Evolutionary conservation across 2,888 invertebrate species (phyloP), one percentile per base, ranked within the genome.

Genomic region (Tenthredo distinguenda): DNA sequence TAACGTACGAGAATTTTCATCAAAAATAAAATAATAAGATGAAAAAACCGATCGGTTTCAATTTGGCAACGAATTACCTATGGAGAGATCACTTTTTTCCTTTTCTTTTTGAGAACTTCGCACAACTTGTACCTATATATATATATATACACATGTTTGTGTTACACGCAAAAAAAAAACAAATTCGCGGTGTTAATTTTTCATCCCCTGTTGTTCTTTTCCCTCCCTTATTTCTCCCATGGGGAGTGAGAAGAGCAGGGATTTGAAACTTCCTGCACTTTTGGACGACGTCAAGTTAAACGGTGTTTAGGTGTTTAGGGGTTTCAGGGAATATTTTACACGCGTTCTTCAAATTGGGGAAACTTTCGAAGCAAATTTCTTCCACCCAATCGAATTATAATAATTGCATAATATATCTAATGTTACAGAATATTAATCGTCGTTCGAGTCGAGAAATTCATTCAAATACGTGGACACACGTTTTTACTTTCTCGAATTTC

Each of bases 221-320:
- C n/a, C 2, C 6, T n/a, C 1, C 12, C 7, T 55, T 55, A 55
- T 55, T 55, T 55, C 55, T n/a, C 55, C 55, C 55, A n/a, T 0
- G 55, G n/a, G 55, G 7, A 1, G 2, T 7, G 47, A 15, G 15
- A 47, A 47, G 2, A n/a, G 55, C 55, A 55, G 7, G n/a, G n/a
- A 7, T 55, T 55, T 55, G 7, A 55, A 55, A 55, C n/a, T 55
- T 55, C n/a, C 55, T 6, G 7, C 55, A n/a, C n/a, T 55, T 55
- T n/a, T 55, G 7, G n/a, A n/a, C 55, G n/a, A n/a, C 55, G 18
- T n/a, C n/a, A 55, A 55, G n/a, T 55, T 55, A 55, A 55, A 55
- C 55, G 55, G n/a, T 55, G 55, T 55, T 55, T n/a, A n/a, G 55
- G 55, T n/a, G n/a, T 55, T 55, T 55, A 55, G 55, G 55, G 50